Evolutionary conservation across 1,140 invertebrate species (phyloP).

Genomic region (Calosoma granatense): DNA sequence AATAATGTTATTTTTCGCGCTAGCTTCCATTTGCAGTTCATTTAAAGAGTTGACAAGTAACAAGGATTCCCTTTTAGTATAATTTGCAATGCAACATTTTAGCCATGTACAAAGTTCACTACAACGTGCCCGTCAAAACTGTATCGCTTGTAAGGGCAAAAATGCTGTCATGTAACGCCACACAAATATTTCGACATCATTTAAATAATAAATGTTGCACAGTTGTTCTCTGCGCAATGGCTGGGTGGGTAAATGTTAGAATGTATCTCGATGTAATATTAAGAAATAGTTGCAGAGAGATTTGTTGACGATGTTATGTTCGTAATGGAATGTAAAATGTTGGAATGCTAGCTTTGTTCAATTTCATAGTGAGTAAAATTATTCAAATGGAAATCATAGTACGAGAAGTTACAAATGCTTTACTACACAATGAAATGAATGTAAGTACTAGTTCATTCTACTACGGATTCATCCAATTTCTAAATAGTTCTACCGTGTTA

Average conservation of each 20-base stretch:
- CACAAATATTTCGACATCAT: background rate
- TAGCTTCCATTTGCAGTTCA: background rate
- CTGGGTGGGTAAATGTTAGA: background rate
- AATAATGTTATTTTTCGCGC: slow-evolving; percentile 3
- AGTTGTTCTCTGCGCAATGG: background rate
- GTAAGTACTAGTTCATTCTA: too few relatives aligned
- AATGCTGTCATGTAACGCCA: background rate
- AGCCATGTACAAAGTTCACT: background rate
- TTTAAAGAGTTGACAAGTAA: slow-evolving; percentile 2
- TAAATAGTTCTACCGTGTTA: too few relatives aligned
- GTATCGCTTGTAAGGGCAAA: background rate
- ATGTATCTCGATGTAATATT: background rate
- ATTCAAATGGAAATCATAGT: too few relatives aligned
- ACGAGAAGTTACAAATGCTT: too few relatives aligned
- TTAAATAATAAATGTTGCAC: background rate
- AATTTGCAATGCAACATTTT: background rate
- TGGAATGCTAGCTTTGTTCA: too few relatives aligned
- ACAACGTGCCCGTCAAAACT: background rate
- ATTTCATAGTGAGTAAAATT: too few relatives aligned
- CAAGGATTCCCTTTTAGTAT: slow-evolving; percentile 6
- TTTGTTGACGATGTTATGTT: background rate
- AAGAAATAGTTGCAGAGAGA: background rate
- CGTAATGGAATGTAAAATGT: too few relatives aligned
- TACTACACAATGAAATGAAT: too few relatives aligned
- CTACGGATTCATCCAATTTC: too few relatives aligned